Evolutionary conservation across 2,113 vertebrate species (phyloP).

Genomic region (Pterocles gutturalis): DNA sequence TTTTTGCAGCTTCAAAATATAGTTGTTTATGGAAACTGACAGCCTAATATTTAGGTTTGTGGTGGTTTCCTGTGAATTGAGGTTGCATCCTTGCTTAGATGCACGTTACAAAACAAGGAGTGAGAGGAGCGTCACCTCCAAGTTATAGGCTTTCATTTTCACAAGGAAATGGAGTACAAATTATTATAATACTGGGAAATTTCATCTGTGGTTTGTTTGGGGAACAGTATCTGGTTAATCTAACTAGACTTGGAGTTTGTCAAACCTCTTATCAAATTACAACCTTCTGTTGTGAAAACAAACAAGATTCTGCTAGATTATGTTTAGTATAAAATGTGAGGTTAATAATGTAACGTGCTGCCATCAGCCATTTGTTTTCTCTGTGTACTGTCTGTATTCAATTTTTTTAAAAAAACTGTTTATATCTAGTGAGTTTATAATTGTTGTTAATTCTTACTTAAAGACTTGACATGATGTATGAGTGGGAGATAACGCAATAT

Average conservation of each 20-base stretch:
- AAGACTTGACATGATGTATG: neutral
- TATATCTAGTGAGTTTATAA: slow-evolving; percentile 11
- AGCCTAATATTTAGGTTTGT: neutral
- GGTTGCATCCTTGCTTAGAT: neutral
- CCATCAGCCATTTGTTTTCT: slow-evolving; percentile 58
- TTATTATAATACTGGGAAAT: slow-evolving; percentile 10
- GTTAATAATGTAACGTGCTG: slow-evolving; percentile 34
- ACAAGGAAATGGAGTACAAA: slow-evolving; percentile 11
- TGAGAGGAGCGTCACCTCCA: neutral
- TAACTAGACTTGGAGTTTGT: slow-evolving; percentile 34
- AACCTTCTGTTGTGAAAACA: neutral
- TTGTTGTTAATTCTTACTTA: slow-evolving; percentile 46
- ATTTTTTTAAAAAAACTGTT: neutral
- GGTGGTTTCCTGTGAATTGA: neutral
- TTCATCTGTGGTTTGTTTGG: slow-evolving; percentile 44
- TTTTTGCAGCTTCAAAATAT: slow-evolving; percentile 45
- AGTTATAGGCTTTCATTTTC: slow-evolving; percentile 49
- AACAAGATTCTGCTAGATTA: slow-evolving; percentile 52
- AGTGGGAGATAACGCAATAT: neutral
- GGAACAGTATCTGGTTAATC: slow-evolving; percentile 33
- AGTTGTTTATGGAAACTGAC: slow-evolving; percentile 49
- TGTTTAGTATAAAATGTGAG: slow-evolving; percentile 32
- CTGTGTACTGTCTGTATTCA: neutral
- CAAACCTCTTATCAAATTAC: slow-evolving; percentile 41
- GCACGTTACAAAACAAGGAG: neutral